These are phyloP conservation scores for Epinotia bilunana DNA, from an alignment of 2,888 invertebrate species.

Conservation along the genomic window DNA sequence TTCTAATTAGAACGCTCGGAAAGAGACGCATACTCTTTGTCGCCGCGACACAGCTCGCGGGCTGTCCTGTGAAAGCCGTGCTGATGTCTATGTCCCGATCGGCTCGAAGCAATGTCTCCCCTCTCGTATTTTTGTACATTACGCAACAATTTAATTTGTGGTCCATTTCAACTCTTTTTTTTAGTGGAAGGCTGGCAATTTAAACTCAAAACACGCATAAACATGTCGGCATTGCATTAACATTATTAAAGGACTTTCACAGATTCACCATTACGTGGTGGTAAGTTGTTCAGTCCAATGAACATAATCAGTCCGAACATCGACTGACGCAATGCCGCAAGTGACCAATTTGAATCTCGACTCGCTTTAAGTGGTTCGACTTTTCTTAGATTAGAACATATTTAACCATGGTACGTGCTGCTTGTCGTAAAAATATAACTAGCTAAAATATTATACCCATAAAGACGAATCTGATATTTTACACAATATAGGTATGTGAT, in stretches of 20 bases:
- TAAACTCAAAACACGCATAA: slow-evolving; percentile 31
- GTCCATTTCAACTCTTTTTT: slow-evolving; percentile 24
- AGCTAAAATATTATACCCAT: no score
- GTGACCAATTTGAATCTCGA: slow-evolving; percentile 81
- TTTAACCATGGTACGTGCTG: neutral
- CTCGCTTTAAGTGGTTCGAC: slow-evolving; percentile 77
- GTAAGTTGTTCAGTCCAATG: slow-evolving; percentile 68
- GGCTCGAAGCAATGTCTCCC: neutral
- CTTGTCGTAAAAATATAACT: neutral
- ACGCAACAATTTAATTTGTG: neutral
- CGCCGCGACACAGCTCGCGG: no score
- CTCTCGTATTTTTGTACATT: neutral
- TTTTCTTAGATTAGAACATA: slow-evolving; percentile 76
- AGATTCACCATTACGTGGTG: slow-evolving; percentile 75
- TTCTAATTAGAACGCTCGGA: no score
- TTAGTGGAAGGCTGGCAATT: slow-evolving; percentile 29
- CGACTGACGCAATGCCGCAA: slow-evolving; percentile 77
- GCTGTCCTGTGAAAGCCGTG: no score
- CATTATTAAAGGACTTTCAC: slow-evolving; percentile 45
- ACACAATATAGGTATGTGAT: no score
- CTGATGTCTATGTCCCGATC: no score
- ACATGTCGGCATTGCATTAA: slow-evolving; percentile 41
- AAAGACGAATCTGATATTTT: no score
- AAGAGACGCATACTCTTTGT: no score
- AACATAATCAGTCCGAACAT: slow-evolving; percentile 52